Evolutionary conservation across 1,140 invertebrate genomes (phyloP), one percentile per base, ranked within the genome.

Genomic region (Brachionus plicatilis): DNA sequence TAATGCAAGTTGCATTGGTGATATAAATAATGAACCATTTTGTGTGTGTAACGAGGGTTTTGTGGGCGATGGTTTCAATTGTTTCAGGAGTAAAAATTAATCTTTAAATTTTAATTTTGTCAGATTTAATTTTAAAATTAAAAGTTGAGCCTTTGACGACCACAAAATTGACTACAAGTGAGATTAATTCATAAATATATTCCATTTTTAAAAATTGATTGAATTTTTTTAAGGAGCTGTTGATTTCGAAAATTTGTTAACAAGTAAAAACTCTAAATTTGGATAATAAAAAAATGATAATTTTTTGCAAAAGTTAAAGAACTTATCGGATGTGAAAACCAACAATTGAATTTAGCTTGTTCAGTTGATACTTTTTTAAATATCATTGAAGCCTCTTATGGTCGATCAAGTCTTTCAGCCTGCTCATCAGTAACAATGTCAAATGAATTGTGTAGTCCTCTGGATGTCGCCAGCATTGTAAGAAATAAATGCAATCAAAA

Each of bases 41-140:
- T 80, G 76, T 80, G 24, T 60, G n/a, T 80, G 76, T 65, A 80
- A 80, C 37, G 20, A 50, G 20, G 76, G 56, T 1, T 80, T 17
- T 17, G 4, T 24, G 4, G 76, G 76, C 4, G 76, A 80, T 56
- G 76, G 76, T 3, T 80, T 53, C 76, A 41, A 12, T 65, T 80
- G 76, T 53, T 20, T n/a, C 12, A 41, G 20, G 17, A 17, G 68
- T 72, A 72, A 7, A 41, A 20, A 17, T 43, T 41, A 11, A 43
- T 7, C 2, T 7, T 7, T 17, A 45, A 7, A n/a, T 41, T 45
- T 20, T 7, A 20, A 72, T 43, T 45, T 33, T 43, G n/a, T 43
- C 8, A 17, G 17, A 72, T 17, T 14, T 17, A 43, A 43, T 72
- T 20, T 43, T 24, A 43, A 43, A 43, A 17, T 43, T 24, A 24